These are phyloP conservation scores for Wiebesia pumilae DNA, from an alignment of 1,140 invertebrate genomes.

Conservation along the genomic window DNA sequence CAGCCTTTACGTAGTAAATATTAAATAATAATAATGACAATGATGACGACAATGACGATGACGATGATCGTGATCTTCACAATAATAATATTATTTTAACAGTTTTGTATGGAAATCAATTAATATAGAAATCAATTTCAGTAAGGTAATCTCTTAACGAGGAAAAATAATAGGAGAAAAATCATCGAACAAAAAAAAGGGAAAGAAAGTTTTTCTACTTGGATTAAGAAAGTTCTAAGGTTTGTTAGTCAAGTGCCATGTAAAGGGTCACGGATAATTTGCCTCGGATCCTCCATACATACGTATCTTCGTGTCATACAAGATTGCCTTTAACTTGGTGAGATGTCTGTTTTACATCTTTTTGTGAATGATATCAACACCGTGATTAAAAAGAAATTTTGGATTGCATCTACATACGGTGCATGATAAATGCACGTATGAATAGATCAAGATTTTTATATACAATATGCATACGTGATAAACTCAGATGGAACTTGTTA, in stretches of 20 bases:
- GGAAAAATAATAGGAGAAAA: not conserved
- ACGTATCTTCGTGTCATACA: not conserved
- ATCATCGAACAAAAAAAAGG: not conserved
- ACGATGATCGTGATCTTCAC: not conserved
- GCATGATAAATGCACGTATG: not conserved
- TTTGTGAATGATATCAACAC: not conserved
- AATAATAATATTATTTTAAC: not conserved
- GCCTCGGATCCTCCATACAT: not conserved
- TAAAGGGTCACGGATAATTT: not conserved
- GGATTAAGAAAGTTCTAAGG: constrained; percentile 14
- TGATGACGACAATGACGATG: not conserved
- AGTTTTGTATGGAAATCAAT: not conserved
- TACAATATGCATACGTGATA: not conserved
- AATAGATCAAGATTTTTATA: not conserved
- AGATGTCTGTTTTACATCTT: not conserved
- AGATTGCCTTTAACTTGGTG: not conserved
- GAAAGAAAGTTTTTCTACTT: constrained; percentile 19
- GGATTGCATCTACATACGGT: not conserved
- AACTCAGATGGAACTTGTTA: not conserved
- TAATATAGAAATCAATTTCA: not conserved
- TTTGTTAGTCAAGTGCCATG: not conserved
- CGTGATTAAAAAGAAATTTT: not conserved
- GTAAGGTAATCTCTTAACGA: not conserved
- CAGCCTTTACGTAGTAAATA: constrained; percentile 3
- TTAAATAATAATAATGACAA: constrained; percentile 19